Evolutionary conservation across 2,888 invertebrate genomes (phyloP).

Genomic region (Torymus auratus): DNA sequence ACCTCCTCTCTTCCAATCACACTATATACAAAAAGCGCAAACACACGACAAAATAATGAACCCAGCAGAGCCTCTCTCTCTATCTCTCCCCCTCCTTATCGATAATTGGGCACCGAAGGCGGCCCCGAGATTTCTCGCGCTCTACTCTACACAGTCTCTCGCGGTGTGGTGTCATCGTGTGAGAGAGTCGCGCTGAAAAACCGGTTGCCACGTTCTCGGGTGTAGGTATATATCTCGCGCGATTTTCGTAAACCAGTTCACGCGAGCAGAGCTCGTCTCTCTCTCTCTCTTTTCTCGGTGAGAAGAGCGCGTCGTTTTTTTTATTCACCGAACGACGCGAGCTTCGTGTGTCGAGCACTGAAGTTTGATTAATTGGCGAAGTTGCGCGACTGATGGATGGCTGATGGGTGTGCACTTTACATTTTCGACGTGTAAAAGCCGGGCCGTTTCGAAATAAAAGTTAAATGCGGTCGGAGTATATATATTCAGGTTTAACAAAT

Average conservation of each 20-base stretch:
- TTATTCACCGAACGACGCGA: background rate
- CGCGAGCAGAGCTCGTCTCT: background rate
- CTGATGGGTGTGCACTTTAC: background rate
- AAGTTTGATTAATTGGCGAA: conserved; percentile 38
- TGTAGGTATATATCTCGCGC: background rate
- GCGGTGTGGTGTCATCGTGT: background rate
- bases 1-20: no score
- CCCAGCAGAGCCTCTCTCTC: no score
- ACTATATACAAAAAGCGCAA: no score
- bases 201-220: conserved; percentile 29
- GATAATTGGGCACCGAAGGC: conserved; percentile 48
- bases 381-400: background rate
- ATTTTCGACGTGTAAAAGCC: no score
- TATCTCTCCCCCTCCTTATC: conserved; percentile 25
- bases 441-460: no score
- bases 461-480: no score
- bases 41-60: no score
- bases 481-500: no score
- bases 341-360: conserved; percentile 1
- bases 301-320: background rate
- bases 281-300: background rate
- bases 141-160: conserved; percentile 1
- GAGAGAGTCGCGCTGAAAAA: background rate
- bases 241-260: conserved; percentile 42
- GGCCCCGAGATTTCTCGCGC: conserved; percentile 35